phyloP scores from a whole-genome alignment of 2,113 vertebrate genomes.

The Trogon melanurus region DNA sequence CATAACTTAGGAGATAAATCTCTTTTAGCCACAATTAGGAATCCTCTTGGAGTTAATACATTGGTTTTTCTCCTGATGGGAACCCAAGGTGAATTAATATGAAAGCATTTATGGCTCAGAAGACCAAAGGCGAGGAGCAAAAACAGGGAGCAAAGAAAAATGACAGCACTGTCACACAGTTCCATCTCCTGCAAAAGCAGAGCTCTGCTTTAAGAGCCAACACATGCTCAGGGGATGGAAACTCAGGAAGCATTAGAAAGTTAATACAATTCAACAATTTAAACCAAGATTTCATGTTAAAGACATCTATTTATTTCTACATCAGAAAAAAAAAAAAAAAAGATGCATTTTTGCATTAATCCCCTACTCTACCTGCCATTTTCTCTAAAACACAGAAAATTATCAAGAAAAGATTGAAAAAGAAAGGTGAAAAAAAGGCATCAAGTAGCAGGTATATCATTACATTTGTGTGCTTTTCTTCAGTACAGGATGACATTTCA shows the following conservation, averaged over 20 bases:
- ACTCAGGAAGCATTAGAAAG: constrained; percentile 2
- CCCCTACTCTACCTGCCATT: constrained; percentile 10
- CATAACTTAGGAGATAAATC: background rate
- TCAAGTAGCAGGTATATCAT: background rate
- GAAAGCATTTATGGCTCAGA: background rate
- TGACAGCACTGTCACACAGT: accelerated
- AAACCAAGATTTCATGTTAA: constrained; percentile 1
- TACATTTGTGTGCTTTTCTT: constrained; percentile 38
- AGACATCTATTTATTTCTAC: constrained; percentile 18
- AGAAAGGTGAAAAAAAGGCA: background rate
- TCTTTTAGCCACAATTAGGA: background rate
- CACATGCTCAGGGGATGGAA: background rate
- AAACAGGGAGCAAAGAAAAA: background rate
- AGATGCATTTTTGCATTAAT: constrained; percentile 20
- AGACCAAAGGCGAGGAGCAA: background rate
- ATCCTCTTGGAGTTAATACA: background rate
- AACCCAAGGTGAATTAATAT: background rate
- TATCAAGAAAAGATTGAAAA: background rate
- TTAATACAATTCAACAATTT: constrained; percentile 30
- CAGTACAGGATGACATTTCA: constrained; percentile 27
- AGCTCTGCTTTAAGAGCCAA: background rate
- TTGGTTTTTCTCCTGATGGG: background rate
- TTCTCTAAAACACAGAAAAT: constrained; percentile 47
- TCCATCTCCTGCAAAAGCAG: background rate
- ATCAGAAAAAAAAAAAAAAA: background rate